phyloP scores from a whole-genome alignment of 2,113 vertebrate genomes.

The Saccopteryx bilineata region DNA sequence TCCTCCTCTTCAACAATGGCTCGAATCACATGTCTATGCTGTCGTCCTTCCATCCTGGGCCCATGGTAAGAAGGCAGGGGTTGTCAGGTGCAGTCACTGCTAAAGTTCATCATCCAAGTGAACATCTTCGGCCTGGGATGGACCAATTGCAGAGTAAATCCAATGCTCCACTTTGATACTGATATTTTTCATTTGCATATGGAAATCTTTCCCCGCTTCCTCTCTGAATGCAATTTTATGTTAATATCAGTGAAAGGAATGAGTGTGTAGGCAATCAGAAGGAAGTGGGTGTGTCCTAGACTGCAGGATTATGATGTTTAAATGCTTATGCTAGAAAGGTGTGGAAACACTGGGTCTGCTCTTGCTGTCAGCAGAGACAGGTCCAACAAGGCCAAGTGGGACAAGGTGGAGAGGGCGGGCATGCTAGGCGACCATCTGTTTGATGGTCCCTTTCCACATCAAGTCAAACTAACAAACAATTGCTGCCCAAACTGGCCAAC shows the following conservation, averaged over 20 bases:
- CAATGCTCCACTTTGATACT: not conserved
- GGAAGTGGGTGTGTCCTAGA: slow-evolving; percentile 66
- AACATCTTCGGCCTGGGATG: not conserved
- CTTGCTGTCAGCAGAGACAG: slow-evolving; percentile 15
- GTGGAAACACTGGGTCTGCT: not conserved
- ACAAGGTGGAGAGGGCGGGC: not conserved
- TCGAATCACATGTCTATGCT: not conserved
- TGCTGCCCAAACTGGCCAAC: not conserved
- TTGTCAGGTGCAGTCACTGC: not conserved
- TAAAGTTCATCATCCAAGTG: not conserved
- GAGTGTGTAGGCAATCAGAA: slow-evolving; percentile 11
- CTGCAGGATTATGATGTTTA: not conserved
- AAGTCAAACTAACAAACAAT: not conserved
- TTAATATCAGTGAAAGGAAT: slow-evolving; percentile 71
- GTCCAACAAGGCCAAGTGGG: not conserved
- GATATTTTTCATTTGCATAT: slow-evolving; percentile 30
- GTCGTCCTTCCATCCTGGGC: not conserved
- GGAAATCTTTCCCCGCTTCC: slow-evolving; percentile 42
- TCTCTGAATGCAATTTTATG: slow-evolving; percentile 15
- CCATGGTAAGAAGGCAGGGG: not conserved
- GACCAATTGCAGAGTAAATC: not conserved
- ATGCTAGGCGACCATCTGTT: not conserved
- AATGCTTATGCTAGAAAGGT: not conserved
- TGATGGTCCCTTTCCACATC: not conserved
- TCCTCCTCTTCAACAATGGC: not conserved